A percentile compares a stretch with the other conserved stretches of the same genome.
phyloP scores from a whole-genome alignment of 2,888 invertebrate species.

The Xestia c-nigrum region DNA sequence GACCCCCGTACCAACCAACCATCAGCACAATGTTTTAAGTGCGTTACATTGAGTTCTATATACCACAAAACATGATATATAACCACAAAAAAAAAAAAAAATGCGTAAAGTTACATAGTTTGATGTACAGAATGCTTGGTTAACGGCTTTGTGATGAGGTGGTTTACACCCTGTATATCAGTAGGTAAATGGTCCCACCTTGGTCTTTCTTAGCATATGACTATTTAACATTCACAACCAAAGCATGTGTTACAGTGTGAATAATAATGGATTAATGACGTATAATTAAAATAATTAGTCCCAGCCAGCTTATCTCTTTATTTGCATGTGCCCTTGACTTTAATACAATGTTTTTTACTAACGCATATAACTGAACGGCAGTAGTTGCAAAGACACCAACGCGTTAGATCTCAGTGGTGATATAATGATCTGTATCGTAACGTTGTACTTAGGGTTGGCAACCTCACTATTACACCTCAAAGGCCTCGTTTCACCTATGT shows the following conservation, averaged over 20 bases:
- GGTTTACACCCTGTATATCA: no score
- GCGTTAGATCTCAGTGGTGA: slow-evolving; percentile 30
- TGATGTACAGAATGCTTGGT: no score
- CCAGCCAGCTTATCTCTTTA: slow-evolving; percentile 29
- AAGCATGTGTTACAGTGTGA: slow-evolving; percentile 8
- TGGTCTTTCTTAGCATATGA: slow-evolving; percentile 1
- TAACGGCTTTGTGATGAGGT: no score
- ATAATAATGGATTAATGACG: slow-evolving; percentile 23
- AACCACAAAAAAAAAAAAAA: no score
- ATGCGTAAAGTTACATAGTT: no score
- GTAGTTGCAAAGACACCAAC: slow-evolving; percentile 45
- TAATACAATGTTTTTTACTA: slow-evolving; percentile 38
- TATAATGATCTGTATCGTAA: slow-evolving; percentile 43
- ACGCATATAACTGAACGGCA: slow-evolving; percentile 9
- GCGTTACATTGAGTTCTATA: no score
- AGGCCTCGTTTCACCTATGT: no score
- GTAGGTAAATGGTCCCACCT: slow-evolving; percentile 4
- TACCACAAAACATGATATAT: no score
- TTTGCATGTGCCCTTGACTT: slow-evolving; percentile 56
- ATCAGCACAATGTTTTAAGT: no score
- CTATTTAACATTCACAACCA: slow-evolving; percentile 22
- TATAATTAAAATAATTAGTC: slow-evolving; percentile 45
- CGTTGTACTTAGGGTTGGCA: slow-evolving; percentile 30
- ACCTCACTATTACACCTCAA: not conserved
- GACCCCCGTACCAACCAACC: no score